Base-by-base conservation (phyloP, 35 echinoderm and acorn worm species). In the Ptychodera flava region DNA sequence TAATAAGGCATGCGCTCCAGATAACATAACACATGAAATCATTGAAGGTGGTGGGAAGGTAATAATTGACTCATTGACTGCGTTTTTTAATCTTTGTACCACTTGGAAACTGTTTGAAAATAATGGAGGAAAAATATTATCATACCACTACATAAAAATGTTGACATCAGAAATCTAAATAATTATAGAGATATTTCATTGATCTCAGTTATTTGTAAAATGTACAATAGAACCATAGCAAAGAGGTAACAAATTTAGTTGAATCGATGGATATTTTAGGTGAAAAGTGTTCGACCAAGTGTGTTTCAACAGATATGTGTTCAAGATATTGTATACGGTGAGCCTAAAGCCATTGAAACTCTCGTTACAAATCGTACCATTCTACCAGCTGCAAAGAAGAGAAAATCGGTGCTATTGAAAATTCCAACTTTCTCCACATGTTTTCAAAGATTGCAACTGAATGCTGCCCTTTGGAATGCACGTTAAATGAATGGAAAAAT, bases 141-240 rank as follows among this genome's bases (percentile, higher is more conserved):
- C n/a, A n/a, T 10, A 83, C 30, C 82, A 27, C 30, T 37, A 28
- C 34, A 36, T 83, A 83, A 83, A 37, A 83, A 37, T 29, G 82
- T n/a, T 16, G 28, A 30, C 37, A 83, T 1, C 16, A 36, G 34
- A 83, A 30, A 83, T 36, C 37, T 83, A 35, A 36, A 37, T 83
- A 83, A 83, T 28, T 83, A 83, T n/a, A 83, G 82, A 83, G 82
- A 35, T 1, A 83, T 83, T 28, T 83, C 35, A 14, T 28, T 83
- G 6, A 37, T 28, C 1, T 83, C 35, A 64, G 45, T 64, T 64
- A 22, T 64, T 64, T 6, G 45, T 64, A 64, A 64, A 64, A 6
- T 64, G 6, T 64, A 64, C 45, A 64, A 64, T 64, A 64, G 22
- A 64, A 64, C 22, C 22, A 83, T 83, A 10, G 82, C 32, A 34